Conservation (phyloP, 2,888 invertebrate genomes). For the Acheta domesticus region DNA sequence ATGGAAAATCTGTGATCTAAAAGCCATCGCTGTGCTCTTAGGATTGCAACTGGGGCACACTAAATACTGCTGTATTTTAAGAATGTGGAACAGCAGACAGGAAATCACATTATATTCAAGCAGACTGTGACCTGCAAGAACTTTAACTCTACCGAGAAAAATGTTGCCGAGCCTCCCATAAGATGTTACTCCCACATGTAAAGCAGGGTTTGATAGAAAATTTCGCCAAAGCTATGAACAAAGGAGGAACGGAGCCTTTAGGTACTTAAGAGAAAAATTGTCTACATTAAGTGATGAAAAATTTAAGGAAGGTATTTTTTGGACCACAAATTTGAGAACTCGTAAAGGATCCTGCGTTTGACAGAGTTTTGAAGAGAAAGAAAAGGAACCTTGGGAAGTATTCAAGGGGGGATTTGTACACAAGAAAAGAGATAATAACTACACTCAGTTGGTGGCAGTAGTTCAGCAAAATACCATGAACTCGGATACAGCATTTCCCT, state of each 20-base stretch:
- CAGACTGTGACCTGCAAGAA: constrained; percentile 19
- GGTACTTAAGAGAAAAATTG: background rate
- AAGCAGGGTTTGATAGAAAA: background rate
- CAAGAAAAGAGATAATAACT: too few species aligned
- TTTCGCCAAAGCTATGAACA: constrained; percentile 18
- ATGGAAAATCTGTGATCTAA: constrained; percentile 18
- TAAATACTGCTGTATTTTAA: background rate
- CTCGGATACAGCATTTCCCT: too few species aligned
- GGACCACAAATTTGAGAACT: too few species aligned
- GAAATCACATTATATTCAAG: constrained; percentile 21
- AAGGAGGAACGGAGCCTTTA: background rate
- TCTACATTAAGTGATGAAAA: background rate
- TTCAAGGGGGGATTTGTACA: constrained; percentile 4
- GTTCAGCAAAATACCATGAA: too few species aligned
- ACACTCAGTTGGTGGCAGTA: too few species aligned
- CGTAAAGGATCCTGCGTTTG: constrained; percentile 3
- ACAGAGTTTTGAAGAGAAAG: background rate
- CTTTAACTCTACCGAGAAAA: constrained; percentile 3
- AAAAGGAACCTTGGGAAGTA: background rate
- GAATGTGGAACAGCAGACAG: background rate
- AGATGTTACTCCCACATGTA: constrained; percentile 4
- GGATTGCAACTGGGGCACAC: background rate
- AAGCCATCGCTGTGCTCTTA: background rate
- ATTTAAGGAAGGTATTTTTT: too few species aligned
- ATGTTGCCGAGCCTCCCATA: background rate